Evolutionary conservation across 2,888 invertebrate species (phyloP).

Genomic region (Clusia tigrina): DNA sequence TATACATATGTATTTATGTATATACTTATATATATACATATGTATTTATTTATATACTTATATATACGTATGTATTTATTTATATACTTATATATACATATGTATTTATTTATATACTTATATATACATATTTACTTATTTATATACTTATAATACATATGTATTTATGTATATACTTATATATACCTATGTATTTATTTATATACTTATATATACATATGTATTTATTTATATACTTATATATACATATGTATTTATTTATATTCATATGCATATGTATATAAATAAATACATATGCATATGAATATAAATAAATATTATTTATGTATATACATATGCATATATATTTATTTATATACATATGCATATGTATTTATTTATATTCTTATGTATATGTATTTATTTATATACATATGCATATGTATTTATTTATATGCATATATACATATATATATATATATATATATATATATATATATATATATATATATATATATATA

Average conservation of each 20-base stretch:
- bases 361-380: conserved; percentile 29
- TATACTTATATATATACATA: too few species aligned
- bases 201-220: neutral
- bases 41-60: too few species aligned
- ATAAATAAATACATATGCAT: too few species aligned
- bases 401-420: conserved; percentile 1
- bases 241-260: conserved; percentile 1
- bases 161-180: neutral
- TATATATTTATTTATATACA: neutral
- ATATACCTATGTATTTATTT: neutral
- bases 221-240: neutral
- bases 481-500: too few species aligned
- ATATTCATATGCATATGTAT: neutral
- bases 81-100: too few species aligned
- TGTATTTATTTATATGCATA: conserved; percentile 1
- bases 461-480: too few species aligned
- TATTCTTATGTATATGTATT: conserved; percentile 11
- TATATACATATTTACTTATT: too few species aligned
- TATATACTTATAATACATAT: too few species aligned
- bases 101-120: too few species aligned
- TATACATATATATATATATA: conserved; percentile 11
- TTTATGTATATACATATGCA: neutral
- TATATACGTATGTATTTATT: too few species aligned
- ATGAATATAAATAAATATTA: neutral
- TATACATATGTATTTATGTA: too few species aligned